Base-by-base conservation (phyloP, 2,113 vertebrate species). In the Octodon degus region DNA sequence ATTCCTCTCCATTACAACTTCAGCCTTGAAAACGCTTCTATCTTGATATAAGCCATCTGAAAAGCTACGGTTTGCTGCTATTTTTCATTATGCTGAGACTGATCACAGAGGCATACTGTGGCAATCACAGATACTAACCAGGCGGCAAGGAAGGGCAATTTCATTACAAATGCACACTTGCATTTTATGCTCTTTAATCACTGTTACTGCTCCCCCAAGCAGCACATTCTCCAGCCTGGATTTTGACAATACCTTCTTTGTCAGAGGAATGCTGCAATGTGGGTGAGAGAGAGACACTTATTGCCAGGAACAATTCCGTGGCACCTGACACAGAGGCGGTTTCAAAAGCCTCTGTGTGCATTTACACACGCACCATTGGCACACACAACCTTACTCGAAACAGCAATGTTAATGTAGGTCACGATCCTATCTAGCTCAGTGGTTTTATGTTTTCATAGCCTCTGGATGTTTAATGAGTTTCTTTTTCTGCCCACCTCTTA, bases 101-200 rank as follows among this genome's bases (percentile, higher is more conserved):
- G 70, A 85, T 96, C 89, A 89, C 93, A 90, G 87, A 95, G 72
- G 92, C 94, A 88, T 72, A 47, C 84, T 19, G 0, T 70, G 88
- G 90, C 95, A 89, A 95, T 95, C 96, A 89, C 85, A 89, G 90
- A 86, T 32, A 74, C 97, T 95, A 96, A 96, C 96, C 96, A 89
- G 96, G 95, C 24, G 1, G 70, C 76, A 93, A 96, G 92, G 58
- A 90, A 89, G 88, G 96, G 96, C 90, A 90, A 90, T 95, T 86
- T 96, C 65, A 83, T 97, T 86, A 93, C 92, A 92, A 97, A 95
- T 70, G 77, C 95, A 89, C 40, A 72, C 90, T 95, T 90, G 90
- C 90, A 70, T 92, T 92, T 92, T 87, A 86, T 95, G 95, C 81
- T 27, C 87, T 65, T 93, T 96, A 68, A 93, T 97, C 96, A 94